Conservation (phyloP, 2,113 vertebrate species). For the Odobenus rosmarus region DNA sequence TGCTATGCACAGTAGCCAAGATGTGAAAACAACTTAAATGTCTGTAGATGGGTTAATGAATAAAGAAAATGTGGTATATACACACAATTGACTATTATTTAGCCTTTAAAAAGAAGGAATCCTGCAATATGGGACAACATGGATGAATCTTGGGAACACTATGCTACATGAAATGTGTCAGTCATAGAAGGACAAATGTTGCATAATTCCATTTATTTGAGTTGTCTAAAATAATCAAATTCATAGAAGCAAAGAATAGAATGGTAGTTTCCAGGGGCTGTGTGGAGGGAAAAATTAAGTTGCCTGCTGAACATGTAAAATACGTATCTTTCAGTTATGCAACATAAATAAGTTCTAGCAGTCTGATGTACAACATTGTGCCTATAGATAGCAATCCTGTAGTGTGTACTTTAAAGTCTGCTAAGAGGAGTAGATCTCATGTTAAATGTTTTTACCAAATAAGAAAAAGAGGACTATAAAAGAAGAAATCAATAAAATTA, state of each 20-base stretch:
- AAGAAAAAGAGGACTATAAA: background rate
- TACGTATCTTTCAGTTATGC: background rate
- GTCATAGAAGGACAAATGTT: background rate
- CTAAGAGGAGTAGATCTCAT: background rate
- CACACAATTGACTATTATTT: background rate
- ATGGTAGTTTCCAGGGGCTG: background rate
- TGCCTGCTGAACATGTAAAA: background rate
- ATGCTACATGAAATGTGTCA: background rate
- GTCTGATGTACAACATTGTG: background rate
- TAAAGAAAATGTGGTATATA: background rate
- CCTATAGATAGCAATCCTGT: background rate
- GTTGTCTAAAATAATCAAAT: background rate
- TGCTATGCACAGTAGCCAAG: background rate
- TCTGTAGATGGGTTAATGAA: background rate
- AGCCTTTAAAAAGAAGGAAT: background rate
- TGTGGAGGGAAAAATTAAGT: background rate
- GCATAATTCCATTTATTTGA: background rate
- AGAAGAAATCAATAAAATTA: background rate
- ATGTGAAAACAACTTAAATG: background rate
- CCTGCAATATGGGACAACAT: too few species aligned
- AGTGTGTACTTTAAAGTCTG: background rate
- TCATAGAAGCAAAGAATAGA: background rate
- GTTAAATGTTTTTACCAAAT: background rate
- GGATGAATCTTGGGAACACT: background rate
- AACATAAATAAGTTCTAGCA: background rate